Evolutionary conservation across 2,888 invertebrate genomes (phyloP).

Genomic region (Oscheius sp.): DNA sequence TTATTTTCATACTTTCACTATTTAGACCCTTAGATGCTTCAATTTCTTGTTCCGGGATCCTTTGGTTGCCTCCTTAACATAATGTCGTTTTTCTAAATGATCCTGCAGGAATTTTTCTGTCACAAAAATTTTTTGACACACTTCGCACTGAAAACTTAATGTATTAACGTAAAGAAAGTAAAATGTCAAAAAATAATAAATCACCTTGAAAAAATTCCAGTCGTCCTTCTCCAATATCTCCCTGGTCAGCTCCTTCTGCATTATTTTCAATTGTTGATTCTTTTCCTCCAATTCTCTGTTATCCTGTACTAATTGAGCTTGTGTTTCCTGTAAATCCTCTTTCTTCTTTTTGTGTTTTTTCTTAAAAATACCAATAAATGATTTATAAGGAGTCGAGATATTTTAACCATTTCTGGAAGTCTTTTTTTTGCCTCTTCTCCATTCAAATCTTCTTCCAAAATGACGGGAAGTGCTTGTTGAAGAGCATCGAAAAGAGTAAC

Average conservation of each 20-base stretch:
- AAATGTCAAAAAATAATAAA: too few relatives aligned
- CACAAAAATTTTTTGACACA: slow-evolving; percentile 14
- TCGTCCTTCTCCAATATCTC: not conserved
- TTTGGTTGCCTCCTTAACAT: too few relatives aligned
- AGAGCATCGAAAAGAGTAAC: not conserved
- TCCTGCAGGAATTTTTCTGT: slow-evolving; percentile 18
- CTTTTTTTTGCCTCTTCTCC: slow-evolving; percentile 15
- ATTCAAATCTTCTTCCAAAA: slow-evolving; percentile 9
- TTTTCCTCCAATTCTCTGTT: slow-evolving; percentile 1
- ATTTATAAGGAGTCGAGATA: slow-evolving; percentile 10
- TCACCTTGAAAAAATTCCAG: slow-evolving; percentile 19
- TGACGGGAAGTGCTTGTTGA: slow-evolving; percentile 15
- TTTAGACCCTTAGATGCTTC: too few relatives aligned
- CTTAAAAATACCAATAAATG: slow-evolving; percentile 11
- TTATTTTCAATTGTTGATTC: slow-evolving; percentile 3
- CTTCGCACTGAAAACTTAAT: slow-evolving; percentile 16
- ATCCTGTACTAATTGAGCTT: slow-evolving; percentile 17
- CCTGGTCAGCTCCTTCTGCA: slow-evolving; percentile 19
- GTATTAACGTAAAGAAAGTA: too few relatives aligned
- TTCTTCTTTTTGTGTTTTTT: too few relatives aligned
- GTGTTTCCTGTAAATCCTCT: not conserved
- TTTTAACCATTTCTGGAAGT: slow-evolving; percentile 18
- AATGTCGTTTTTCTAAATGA: slow-evolving; percentile 5
- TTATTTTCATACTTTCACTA: too few relatives aligned
- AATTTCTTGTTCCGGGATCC: too few relatives aligned